Evolutionary conservation across 2,113 vertebrate genomes (phyloP).

Genomic region (Craseonycteris thonglongyai): DNA sequence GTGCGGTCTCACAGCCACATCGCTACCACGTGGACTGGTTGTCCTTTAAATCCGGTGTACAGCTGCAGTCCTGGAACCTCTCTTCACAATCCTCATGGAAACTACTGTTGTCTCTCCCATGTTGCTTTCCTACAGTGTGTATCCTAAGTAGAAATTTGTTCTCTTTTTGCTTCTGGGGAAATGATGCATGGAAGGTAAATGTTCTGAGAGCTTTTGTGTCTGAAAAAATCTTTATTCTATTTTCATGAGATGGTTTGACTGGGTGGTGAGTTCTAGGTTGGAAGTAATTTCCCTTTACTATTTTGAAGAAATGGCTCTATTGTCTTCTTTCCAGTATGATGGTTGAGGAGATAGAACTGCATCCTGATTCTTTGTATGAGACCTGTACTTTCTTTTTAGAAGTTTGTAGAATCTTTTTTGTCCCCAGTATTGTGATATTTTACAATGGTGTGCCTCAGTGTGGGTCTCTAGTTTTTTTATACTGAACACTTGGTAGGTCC

Average conservation of each 20-base stretch:
- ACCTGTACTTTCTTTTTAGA: background rate
- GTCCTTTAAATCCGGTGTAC: background rate
- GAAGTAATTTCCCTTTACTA: background rate
- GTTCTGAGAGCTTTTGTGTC: background rate
- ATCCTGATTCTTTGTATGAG: background rate
- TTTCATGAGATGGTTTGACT: background rate
- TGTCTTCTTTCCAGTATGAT: background rate
- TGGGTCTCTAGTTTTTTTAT: background rate
- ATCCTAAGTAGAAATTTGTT: background rate
- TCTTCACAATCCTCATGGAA: background rate
- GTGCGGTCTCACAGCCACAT: background rate
- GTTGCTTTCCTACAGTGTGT: background rate
- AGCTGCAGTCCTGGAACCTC: background rate
- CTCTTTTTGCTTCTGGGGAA: slow-evolving; percentile 3
- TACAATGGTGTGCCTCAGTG: background rate
- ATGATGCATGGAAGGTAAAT: background rate
- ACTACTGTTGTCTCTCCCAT: background rate
- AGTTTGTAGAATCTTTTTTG: background rate
- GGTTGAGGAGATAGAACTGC: background rate
- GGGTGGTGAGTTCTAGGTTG: background rate
- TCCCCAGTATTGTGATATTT: background rate
- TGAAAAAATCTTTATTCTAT: background rate
- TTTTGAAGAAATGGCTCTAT: background rate
- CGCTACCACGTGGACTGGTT: background rate
- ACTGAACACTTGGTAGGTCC: background rate